A percentile compares a stretch with the other conserved stretches of the same genome.
These are phyloP conservation scores for Otolemur garnettii DNA, from an alignment of 2,113 vertebrate species.

Conservation along the genomic window DNA sequence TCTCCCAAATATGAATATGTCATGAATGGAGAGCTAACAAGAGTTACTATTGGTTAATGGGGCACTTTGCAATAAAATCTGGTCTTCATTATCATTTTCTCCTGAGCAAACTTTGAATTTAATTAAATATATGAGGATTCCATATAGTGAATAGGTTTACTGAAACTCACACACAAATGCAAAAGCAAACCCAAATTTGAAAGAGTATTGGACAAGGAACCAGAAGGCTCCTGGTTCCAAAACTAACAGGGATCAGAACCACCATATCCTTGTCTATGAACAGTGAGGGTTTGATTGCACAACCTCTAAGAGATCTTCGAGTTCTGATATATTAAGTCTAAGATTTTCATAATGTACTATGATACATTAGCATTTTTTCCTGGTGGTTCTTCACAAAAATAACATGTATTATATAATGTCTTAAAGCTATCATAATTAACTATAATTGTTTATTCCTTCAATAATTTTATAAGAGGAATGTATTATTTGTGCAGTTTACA, in stretches of 20 bases:
- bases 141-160: not conserved
- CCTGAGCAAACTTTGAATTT: conserved; percentile 50
- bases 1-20: not conserved
- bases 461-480: not conserved
- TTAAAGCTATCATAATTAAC: conserved; percentile 19
- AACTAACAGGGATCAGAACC: not conserved
- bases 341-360: not conserved
- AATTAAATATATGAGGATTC: not conserved
- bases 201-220: not conserved
- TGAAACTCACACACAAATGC: not conserved
- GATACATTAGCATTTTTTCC: not conserved
- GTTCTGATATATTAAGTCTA: conserved; percentile 2
- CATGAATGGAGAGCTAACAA: not conserved
- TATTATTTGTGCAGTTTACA: conserved; percentile 41
- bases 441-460: conserved; percentile 1
- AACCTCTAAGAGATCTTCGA: not conserved
- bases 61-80: not conserved
- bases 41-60: conserved; percentile 15
- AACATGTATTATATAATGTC: not conserved
- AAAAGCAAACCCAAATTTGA: not conserved
- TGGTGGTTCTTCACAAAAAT: conserved; percentile 35
- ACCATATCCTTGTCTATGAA: not conserved
- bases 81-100: conserved; percentile 51
- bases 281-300: not conserved
- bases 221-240: not conserved